Percentiles rank a stretch among this genome's conserved stretches.
Evolutionary conservation across 2,888 invertebrate genomes (phyloP).

Genomic region (Drosophila yooni): DNA sequence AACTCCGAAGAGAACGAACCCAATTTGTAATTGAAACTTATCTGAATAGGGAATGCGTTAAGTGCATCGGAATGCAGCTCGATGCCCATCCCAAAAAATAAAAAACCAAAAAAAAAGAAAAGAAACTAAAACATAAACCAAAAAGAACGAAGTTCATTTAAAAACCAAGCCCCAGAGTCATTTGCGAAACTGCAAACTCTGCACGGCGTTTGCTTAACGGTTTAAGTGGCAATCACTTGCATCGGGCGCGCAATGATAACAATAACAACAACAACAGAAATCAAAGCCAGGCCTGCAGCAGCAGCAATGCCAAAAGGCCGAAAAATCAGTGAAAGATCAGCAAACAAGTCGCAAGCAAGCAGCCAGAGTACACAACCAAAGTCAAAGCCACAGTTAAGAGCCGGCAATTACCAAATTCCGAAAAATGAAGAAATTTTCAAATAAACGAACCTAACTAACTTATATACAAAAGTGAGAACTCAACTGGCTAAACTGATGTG

Average conservation of each 20-base stretch:
- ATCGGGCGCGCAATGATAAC: slow-evolving; percentile 72
- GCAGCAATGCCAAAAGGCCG: slow-evolving; percentile 49
- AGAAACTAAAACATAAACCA: not conserved
- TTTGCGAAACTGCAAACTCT: slow-evolving; percentile 50
- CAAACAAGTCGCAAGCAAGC: slow-evolving; percentile 56
- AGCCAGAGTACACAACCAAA: slow-evolving; percentile 11
- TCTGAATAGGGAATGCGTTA: slow-evolving; percentile 70
- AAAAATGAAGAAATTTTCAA: slow-evolving; percentile 81
- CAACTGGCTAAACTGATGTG: slow-evolving; percentile 62
- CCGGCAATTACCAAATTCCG: slow-evolving; percentile 79
- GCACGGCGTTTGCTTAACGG: slow-evolving; percentile 76
- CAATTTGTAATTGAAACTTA: slow-evolving; percentile 78
- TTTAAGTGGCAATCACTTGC: slow-evolving; percentile 78
- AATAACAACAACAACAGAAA: slow-evolving; percentile 46
- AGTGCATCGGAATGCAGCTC: slow-evolving; percentile 69
- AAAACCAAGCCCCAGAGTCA: slow-evolving; percentile 56
- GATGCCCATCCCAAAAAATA: slow-evolving; percentile 45
- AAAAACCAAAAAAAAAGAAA: slow-evolving; percentile 8
- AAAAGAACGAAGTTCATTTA: slow-evolving; percentile 61
- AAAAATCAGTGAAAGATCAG: slow-evolving; percentile 75
- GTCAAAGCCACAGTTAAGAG: slow-evolving; percentile 36
- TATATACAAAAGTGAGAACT: slow-evolving; percentile 71
- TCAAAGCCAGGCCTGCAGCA: slow-evolving; percentile 24
- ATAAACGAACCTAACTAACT: slow-evolving; percentile 67
- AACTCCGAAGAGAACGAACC: slow-evolving; percentile 59